These are phyloP conservation scores for Spinibarbus caldwelli DNA, from an alignment of 2,797 vertebrate species.

Conservation along the genomic window DNA sequence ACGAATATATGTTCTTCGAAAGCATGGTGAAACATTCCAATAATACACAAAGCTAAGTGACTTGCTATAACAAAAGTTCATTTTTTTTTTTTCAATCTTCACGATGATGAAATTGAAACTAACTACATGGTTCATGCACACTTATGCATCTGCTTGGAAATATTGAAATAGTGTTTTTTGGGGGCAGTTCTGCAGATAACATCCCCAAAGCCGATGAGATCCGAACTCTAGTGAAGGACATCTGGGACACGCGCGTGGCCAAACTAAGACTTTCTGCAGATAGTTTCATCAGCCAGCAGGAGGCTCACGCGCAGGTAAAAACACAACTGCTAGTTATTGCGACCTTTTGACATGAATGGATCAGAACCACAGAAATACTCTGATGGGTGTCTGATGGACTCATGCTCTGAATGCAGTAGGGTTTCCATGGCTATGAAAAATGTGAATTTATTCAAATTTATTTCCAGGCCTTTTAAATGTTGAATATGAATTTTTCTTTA, in stretches of 20 bases:
- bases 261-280: conserved; percentile 95
- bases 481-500: neutral
- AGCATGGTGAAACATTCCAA: neutral
- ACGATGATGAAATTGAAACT: neutral
- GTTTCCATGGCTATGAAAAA: neutral
- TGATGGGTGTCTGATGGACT: neutral
- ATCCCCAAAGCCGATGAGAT: conserved; percentile 96
- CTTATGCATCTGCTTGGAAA: neutral
- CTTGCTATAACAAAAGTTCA: neutral
- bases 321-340: neutral
- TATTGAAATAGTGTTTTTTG: neutral
- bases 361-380: neutral
- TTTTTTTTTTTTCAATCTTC: neutral
- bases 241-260: conserved; percentile 94
- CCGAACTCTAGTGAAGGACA: conserved; percentile 94
- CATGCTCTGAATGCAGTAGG: neutral
- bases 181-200: conserved; percentile 89
- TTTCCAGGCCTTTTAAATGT: neutral
- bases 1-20: neutral
- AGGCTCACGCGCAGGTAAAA: conserved; percentile 92
- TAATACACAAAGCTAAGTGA: neutral
- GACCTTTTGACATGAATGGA: neutral
- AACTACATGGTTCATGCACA: neutral
- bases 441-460: neutral
- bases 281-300: conserved; percentile 93